These are phyloP conservation scores for Agrilus biguttatus DNA, from an alignment of 2,888 invertebrate genomes.

Conservation along the genomic window DNA sequence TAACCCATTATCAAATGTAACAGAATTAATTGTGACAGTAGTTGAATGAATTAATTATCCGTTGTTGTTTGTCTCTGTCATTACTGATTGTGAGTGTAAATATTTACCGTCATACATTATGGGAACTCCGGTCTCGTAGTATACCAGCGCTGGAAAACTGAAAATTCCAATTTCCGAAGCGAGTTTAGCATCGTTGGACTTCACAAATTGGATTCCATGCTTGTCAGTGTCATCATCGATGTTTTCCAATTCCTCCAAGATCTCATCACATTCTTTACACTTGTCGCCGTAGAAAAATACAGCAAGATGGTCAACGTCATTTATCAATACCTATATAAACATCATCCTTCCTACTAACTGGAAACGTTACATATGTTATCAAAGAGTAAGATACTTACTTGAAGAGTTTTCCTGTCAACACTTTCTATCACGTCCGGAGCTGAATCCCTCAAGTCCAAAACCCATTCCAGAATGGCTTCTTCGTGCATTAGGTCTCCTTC, in stretches of 20 bases:
- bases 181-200: conserved; percentile 77
- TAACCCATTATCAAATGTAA: conserved; percentile 10
- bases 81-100: background rate
- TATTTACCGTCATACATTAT: conserved; percentile 82
- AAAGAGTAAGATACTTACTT: conserved; percentile 26
- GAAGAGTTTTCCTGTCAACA: conserved; percentile 79
- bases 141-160: conserved; percentile 82
- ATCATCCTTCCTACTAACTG: background rate
- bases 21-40: too few species aligned
- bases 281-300: conserved; percentile 85
- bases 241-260: conserved; percentile 78
- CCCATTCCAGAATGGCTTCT: conserved; percentile 79
- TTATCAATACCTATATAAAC: conserved; percentile 49
- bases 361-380: background rate
- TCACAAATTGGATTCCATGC: conserved; percentile 86
- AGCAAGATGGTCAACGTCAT: conserved; percentile 81
- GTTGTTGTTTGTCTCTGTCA: conserved; percentile 9
- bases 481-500: conserved; percentile 83
- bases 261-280: conserved; percentile 70
- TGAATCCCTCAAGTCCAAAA: conserved; percentile 69
- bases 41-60: background rate
- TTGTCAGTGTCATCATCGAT: conserved; percentile 88
- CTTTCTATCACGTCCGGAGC: conserved; percentile 82
- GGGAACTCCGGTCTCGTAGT: conserved; percentile 86
- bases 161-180: conserved; percentile 86